Evolutionary conservation across 2,797 vertebrate genomes (phyloP).

Genomic region (Ammospiza maritima): DNA sequence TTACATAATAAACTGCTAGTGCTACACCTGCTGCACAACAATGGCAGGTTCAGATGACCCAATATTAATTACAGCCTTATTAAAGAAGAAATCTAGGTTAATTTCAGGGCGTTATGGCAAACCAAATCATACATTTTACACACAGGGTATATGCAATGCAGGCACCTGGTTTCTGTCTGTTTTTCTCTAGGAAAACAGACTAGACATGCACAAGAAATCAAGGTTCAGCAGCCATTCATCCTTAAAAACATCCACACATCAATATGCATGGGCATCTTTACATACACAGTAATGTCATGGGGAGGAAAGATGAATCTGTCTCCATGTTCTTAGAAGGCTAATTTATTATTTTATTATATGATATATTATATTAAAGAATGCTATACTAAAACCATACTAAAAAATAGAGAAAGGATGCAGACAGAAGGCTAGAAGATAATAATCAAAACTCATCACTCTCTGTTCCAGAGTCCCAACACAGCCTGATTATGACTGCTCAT

Average conservation of each 20-base stretch:
- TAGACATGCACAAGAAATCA: not conserved
- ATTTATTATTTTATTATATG: no score
- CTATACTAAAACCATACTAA: no score
- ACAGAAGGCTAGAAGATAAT: no score
- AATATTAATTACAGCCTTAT: not conserved
- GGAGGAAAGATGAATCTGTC: no score
- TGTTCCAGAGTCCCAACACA: no score
- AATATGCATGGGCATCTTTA: not conserved
- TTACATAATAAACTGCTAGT: not conserved
- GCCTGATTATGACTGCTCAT: no score
- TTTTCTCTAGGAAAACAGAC: not conserved
- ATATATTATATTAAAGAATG: no score
- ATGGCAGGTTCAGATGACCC: not conserved
- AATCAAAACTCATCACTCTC: no score
- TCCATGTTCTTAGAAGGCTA: no score
- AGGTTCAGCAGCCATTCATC: not conserved
- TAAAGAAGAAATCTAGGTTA: not conserved
- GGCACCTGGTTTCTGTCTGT: not conserved
- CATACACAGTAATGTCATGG: fast-evolving
- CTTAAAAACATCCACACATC: not conserved
- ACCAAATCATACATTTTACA: not conserved
- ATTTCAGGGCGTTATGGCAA: not conserved
- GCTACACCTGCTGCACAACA: not conserved
- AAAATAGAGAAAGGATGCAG: no score
- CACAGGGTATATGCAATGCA: not conserved